Percentiles rank a stretch among this genome's conserved stretches.
phyloP scores from a whole-genome alignment of 2,888 invertebrate species.

The Rhamnusium bicolor region DNA sequence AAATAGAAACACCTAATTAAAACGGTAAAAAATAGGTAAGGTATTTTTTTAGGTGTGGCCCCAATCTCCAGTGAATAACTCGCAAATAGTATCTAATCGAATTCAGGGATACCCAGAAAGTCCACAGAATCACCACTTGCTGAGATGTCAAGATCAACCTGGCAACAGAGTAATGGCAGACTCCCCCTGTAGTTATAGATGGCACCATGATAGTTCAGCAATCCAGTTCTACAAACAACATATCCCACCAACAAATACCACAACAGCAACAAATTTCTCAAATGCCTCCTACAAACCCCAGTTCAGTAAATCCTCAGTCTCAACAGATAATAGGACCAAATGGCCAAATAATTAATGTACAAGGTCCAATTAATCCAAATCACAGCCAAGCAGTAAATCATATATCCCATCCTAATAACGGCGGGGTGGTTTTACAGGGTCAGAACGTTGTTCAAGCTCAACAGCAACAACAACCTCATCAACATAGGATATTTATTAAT shows the following conservation, averaged over 20 bases:
- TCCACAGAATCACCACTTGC: constrained; percentile 51
- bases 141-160: constrained; percentile 66
- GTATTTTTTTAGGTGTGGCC: constrained; percentile 61
- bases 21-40: not conserved
- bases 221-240: constrained; percentile 51
- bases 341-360: constrained; percentile 76
- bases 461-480: constrained; percentile 58
- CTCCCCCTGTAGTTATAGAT: constrained; percentile 60
- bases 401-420: constrained; percentile 44
- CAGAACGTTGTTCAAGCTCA: constrained; percentile 58
- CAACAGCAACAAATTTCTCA: constrained; percentile 57
- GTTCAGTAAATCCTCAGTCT: constrained; percentile 57
- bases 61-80: constrained; percentile 55
- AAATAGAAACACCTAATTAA: not conserved
- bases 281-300: constrained; percentile 44
- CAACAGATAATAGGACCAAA: constrained; percentile 74
- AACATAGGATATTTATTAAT: constrained; percentile 66
- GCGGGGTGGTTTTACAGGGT: constrained; percentile 60
- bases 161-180: constrained; percentile 61
- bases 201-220: constrained; percentile 66
- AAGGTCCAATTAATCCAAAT: constrained; percentile 69
- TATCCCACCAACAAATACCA: constrained; percentile 54
- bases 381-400: constrained; percentile 45
- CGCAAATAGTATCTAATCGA: constrained; percentile 56
- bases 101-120: constrained; percentile 56